phyloP scores from a whole-genome alignment of 2,888 invertebrate genomes.

The Cephalotes varians region DNA sequence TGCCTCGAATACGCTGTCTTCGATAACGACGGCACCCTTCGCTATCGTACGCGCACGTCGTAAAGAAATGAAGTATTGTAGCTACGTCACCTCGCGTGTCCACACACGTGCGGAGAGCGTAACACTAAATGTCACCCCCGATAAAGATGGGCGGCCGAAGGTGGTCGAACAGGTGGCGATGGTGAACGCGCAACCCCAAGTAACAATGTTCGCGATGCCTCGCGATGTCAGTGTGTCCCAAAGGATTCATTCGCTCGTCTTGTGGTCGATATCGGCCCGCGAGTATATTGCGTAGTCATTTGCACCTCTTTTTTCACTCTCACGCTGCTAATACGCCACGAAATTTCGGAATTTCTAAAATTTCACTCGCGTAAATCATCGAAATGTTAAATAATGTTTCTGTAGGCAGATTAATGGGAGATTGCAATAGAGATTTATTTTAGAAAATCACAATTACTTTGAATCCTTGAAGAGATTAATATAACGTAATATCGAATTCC shows the following conservation, averaged over 20 bases:
- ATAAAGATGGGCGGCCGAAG: background rate
- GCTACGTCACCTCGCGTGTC: constrained; percentile 8
- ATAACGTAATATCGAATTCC: background rate
- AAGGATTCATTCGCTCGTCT: constrained; percentile 26
- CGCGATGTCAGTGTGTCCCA: constrained; percentile 13
- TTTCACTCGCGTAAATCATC: background rate
- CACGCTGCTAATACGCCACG: background rate
- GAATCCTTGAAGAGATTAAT: background rate
- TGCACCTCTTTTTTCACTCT: background rate
- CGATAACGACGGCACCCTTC: background rate
- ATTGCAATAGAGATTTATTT: background rate
- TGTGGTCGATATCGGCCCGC: constrained; percentile 19
- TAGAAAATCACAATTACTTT: background rate
- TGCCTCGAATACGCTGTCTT: background rate
- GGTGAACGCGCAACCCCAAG: background rate
- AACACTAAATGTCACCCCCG: constrained; percentile 37
- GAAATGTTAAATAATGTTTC: background rate
- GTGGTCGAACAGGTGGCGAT: constrained; percentile 31
- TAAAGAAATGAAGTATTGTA: constrained; percentile 40
- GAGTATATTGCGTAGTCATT: background rate
- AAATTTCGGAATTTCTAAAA: background rate
- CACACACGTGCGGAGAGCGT: constrained; percentile 10
- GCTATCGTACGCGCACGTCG: background rate
- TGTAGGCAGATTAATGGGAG: background rate
- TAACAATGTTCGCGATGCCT: constrained; percentile 1